phyloP scores from a whole-genome alignment of 2,113 vertebrate species.

The Sclerurus mexicanus region DNA sequence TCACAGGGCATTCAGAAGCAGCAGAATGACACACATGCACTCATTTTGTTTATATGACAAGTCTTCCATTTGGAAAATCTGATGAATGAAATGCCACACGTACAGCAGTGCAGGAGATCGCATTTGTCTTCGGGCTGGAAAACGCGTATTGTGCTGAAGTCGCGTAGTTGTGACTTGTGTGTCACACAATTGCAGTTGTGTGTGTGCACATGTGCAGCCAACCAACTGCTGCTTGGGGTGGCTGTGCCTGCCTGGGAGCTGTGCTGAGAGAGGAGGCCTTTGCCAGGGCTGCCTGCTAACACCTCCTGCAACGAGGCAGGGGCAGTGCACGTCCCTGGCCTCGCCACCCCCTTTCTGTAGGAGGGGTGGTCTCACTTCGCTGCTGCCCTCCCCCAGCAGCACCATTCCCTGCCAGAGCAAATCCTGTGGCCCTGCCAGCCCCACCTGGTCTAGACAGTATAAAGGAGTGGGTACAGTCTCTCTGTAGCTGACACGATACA shows the following conservation, averaged over 20 bases:
- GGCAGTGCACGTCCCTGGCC: accelerated
- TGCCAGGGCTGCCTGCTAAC: not conserved
- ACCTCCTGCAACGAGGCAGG: accelerated
- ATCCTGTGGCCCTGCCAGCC: not conserved
- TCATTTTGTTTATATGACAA: slow-evolving; percentile 29
- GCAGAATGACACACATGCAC: not conserved
- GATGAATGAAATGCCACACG: slow-evolving; percentile 3
- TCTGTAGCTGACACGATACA: not conserved
- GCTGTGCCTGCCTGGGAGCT: not conserved
- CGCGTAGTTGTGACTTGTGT: too few species aligned
- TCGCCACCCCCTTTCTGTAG: accelerated
- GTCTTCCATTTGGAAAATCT: not conserved
- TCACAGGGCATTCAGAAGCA: not conserved
- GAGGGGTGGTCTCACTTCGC: not conserved
- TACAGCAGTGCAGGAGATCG: not conserved
- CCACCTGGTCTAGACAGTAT: not conserved
- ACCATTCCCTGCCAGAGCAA: not conserved
- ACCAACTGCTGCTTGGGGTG: not conserved
- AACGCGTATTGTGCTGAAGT: not conserved
- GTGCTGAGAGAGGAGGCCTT: not conserved
- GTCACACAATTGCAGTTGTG: too few species aligned
- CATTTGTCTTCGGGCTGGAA: not conserved
- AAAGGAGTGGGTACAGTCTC: not conserved
- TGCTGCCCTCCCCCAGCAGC: accelerated
- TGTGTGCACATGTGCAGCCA: too few species aligned